A percentile compares a stretch with the other conserved stretches of the same genome.
Conservation (phyloP, 2,797 vertebrate genomes). For the Lithobates sylvaticus region DNA sequence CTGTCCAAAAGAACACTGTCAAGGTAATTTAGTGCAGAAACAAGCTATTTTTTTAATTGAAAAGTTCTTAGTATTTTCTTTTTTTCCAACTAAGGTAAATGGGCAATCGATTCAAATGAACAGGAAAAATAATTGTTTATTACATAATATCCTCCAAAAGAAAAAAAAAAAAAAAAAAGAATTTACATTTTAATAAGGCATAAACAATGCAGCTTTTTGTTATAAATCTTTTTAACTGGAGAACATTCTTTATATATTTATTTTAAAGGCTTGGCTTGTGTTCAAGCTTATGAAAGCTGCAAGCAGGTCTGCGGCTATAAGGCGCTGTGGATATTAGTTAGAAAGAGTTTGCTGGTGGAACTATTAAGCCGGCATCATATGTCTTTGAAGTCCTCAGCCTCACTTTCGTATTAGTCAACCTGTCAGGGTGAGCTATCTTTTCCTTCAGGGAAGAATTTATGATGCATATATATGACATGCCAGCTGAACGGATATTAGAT, state of each 20-base stretch:
- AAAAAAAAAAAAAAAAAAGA: not conserved
- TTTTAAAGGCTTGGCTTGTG: not conserved
- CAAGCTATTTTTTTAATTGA: not conserved
- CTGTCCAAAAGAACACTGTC: not conserved
- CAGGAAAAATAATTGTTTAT: not conserved
- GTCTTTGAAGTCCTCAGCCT: constrained; percentile 61
- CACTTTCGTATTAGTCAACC: constrained; percentile 60
- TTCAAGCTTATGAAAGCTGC: constrained; percentile 37
- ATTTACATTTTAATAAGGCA: constrained; percentile 18
- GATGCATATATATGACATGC: constrained; percentile 64
- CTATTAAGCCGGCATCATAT: constrained; percentile 60
- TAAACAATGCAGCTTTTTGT: not conserved
- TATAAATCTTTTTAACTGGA: not conserved
- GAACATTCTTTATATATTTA: not conserved
- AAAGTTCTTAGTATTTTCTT: not conserved
- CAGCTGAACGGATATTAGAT: constrained; percentile 62
- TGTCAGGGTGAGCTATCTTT: constrained; percentile 62
- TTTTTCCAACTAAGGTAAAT: not conserved
- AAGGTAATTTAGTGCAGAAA: not conserved
- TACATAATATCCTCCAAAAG: constrained; percentile 7
- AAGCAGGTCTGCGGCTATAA: constrained; percentile 38
- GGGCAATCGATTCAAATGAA: not conserved
- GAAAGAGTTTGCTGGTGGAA: constrained; percentile 44
- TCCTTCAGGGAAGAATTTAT: constrained; percentile 62
- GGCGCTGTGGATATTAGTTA: constrained; percentile 56